Percentiles rank a stretch among this genome's conserved stretches.
These are phyloP conservation scores for Arvicanthis niloticus DNA, from an alignment of 2,113 vertebrate species.

Conservation along the genomic window DNA sequence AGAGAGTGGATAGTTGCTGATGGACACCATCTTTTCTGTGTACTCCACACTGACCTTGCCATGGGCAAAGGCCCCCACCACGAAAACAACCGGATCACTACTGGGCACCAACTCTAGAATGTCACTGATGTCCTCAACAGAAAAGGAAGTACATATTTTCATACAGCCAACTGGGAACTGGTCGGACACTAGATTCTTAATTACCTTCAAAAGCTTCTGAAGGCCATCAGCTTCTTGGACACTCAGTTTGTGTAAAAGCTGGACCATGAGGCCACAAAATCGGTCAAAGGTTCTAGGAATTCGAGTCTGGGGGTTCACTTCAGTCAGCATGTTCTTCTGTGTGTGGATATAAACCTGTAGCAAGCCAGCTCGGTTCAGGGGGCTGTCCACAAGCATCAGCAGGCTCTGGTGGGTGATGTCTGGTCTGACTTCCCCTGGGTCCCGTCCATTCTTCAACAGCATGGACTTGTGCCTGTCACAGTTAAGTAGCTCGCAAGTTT, in stretches of 20 bases:
- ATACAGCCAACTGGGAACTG: conserved; percentile 96
- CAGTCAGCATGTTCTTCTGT: conserved; percentile 95
- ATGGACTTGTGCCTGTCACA: conserved; percentile 96
- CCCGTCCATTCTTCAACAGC: conserved; percentile 93
- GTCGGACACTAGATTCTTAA: conserved; percentile 96
- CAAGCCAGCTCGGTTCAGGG: conserved; percentile 95
- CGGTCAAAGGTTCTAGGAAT: conserved; percentile 97
- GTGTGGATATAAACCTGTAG: conserved; percentile 98
- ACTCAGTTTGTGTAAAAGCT: conserved; percentile 97
- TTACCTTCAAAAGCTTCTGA: conserved; percentile 95
- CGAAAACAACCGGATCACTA: conserved; percentile 91
- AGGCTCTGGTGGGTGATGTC: conserved; percentile 98
- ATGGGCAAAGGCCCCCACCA: conserved; percentile 97
- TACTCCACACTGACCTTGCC: conserved; percentile 95
- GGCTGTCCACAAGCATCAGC: conserved; percentile 98
- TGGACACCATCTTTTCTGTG: conserved; percentile 94
- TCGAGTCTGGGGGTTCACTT: conserved; percentile 97
- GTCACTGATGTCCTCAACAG: conserved; percentile 85
- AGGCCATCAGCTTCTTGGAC: conserved; percentile 97
- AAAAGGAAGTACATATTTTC: conserved; percentile 94
- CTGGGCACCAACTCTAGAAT: conserved; percentile 90
- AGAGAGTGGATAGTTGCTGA: conserved; percentile 98
- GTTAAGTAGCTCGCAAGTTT: conserved; percentile 95
- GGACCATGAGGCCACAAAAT: conserved; percentile 99
- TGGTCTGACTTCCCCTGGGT: conserved; percentile 94